These are phyloP conservation scores for Lepidurus arcticus DNA, from an alignment of 1,140 invertebrate species.

Conservation along the genomic window DNA sequence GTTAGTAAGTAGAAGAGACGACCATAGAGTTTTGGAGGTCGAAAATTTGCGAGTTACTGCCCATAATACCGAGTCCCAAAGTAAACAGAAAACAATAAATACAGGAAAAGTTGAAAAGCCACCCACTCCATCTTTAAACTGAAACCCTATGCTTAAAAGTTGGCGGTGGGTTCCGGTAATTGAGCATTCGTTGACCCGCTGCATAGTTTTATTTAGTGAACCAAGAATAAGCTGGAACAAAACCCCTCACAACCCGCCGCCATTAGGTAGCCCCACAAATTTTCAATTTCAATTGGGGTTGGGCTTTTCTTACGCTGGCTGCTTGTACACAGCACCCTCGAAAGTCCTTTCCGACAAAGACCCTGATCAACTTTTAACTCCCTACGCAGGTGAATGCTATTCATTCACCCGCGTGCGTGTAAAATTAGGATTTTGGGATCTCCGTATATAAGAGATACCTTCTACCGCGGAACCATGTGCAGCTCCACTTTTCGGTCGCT, in stretches of 20 bases:
- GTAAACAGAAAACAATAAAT: not conserved
- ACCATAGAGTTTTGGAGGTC: not conserved
- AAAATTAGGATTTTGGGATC: slow-evolving; percentile 12
- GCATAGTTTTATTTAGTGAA: not conserved
- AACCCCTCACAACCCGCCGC: not conserved
- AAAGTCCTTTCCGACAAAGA: slow-evolving; percentile 7
- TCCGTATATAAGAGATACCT: not conserved
- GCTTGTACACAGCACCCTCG: not conserved
- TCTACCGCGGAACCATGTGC: not conserved
- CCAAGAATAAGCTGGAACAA: slow-evolving; percentile 15
- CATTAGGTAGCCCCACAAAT: not conserved
- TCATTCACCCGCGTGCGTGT: slow-evolving; percentile 20
- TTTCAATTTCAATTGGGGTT: not conserved
- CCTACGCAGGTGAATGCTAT: not conserved
- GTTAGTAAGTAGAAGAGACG: not conserved
- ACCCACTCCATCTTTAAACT: not conserved
- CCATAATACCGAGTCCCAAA: not conserved
- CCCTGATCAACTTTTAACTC: not conserved
- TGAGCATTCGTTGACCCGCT: slow-evolving; percentile 9
- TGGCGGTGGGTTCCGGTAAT: not conserved
- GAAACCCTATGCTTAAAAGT: not conserved
- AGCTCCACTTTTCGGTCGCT: not conserved
- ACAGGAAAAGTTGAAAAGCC: not conserved
- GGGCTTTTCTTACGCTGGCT: not conserved
- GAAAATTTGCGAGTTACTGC: not conserved